Conservation (phyloP, 1,140 invertebrate species). For the Ostrea denselamellosa region DNA sequence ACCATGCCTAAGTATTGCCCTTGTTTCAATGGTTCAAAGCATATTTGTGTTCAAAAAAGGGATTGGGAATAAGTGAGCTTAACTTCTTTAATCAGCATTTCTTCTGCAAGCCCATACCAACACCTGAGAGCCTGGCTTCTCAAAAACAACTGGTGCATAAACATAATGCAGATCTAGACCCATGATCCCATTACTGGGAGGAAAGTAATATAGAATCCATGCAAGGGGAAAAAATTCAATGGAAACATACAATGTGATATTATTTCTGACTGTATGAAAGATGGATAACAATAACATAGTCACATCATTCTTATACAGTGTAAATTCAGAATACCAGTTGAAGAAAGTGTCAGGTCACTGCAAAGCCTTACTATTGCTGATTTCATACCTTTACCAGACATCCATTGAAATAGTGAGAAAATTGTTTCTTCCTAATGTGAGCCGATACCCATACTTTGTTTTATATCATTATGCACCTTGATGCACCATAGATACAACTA, state of each 20-base stretch:
- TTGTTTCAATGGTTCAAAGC: neutral
- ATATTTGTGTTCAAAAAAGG: neutral
- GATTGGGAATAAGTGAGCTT: neutral
- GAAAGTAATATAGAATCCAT: neutral
- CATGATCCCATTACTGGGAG: neutral
- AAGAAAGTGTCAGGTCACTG: neutral
- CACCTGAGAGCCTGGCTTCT: neutral
- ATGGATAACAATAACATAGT: neutral
- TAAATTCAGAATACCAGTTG: neutral
- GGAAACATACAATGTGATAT: neutral
- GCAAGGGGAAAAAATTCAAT: neutral
- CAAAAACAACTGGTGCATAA: neutral
- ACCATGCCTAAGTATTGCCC: constrained; percentile 3
- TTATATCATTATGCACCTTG: too few species aligned
- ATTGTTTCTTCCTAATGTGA: too few species aligned
- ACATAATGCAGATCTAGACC: neutral
- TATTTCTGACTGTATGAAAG: neutral
- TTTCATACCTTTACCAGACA: too few species aligned
- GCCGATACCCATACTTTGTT: too few species aligned
- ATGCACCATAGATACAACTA: too few species aligned
- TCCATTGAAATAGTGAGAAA: too few species aligned
- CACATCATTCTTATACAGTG: neutral
- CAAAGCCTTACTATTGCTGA: too few species aligned
- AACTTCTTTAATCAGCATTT: neutral
- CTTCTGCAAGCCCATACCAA: constrained; percentile 3